phyloP scores from a whole-genome alignment of 2,113 vertebrate species.

The Pavo muticus region DNA sequence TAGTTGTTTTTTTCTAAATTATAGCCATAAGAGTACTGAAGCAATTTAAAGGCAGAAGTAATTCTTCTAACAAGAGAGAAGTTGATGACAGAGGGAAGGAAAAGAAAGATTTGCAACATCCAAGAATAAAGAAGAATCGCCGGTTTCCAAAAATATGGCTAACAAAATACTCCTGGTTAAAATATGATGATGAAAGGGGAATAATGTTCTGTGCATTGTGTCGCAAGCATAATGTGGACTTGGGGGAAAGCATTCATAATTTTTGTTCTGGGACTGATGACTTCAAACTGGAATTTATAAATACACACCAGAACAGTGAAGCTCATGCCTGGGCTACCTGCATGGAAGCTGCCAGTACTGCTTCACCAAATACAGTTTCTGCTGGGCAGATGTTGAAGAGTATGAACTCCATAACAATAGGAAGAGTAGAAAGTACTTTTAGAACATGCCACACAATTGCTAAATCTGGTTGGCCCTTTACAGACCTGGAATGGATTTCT shows the following conservation, averaged over 20 bases:
- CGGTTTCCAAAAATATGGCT: slow-evolving; percentile 79
- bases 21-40: slow-evolving; percentile 72
- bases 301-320: slow-evolving; percentile 70
- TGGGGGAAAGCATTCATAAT: slow-evolving; percentile 59
- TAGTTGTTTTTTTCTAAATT: slow-evolving; percentile 55
- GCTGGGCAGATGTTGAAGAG: slow-evolving; percentile 50
- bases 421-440: slow-evolving; percentile 72
- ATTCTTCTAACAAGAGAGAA: slow-evolving; percentile 24
- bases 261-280: slow-evolving; percentile 75
- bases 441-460: slow-evolving; percentile 70
- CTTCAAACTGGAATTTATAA: slow-evolving; percentile 73
- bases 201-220: slow-evolving; percentile 77
- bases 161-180: slow-evolving; percentile 76
- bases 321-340: slow-evolving; percentile 73
- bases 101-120: slow-evolving; percentile 1
- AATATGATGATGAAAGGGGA: slow-evolving; percentile 68
- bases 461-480: slow-evolving; percentile 50
- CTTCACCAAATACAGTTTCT: slow-evolving; percentile 23
- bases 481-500: slow-evolving; percentile 65
- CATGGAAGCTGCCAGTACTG: slow-evolving; percentile 65
- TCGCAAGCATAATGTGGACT: slow-evolving; percentile 71
- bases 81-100: slow-evolving; percentile 36
- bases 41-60: slow-evolving; percentile 73
- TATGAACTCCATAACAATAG: slow-evolving; percentile 62
- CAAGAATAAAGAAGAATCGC: slow-evolving; percentile 49